Conservation (phyloP, 2,113 vertebrate genomes). For the Labrus mixtus region DNA sequence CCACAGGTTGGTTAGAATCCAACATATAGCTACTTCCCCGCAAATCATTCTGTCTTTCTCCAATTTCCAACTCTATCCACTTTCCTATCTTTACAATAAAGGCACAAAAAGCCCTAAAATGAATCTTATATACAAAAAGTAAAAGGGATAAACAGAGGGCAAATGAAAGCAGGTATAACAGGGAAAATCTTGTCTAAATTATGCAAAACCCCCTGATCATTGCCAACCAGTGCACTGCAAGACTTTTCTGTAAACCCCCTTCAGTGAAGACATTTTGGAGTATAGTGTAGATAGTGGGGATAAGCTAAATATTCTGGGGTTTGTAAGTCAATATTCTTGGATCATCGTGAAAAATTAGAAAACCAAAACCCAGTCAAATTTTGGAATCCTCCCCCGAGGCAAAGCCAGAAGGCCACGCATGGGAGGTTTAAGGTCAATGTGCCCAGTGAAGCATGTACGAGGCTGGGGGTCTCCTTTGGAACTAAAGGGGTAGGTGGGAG, state of each 20-base stretch:
- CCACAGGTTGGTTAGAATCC: too few species aligned
- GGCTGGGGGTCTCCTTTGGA: slow-evolving; percentile 58
- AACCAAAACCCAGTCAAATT: slow-evolving; percentile 16
- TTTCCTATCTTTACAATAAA: too few species aligned
- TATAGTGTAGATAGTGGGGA: too few species aligned
- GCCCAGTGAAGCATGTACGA: slow-evolving; percentile 72
- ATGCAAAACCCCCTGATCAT: too few species aligned
- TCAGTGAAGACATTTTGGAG: background rate
- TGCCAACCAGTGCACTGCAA: background rate
- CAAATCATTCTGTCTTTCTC: too few species aligned
- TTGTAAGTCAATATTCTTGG: slow-evolving; percentile 8
- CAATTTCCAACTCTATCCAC: too few species aligned
- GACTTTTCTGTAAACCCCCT: background rate
- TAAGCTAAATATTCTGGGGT: slow-evolving; percentile 15
- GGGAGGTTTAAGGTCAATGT: slow-evolving; percentile 66
- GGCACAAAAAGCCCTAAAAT: too few species aligned
- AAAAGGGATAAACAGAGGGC: too few species aligned
- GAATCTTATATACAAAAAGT: too few species aligned
- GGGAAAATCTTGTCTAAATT: too few species aligned
- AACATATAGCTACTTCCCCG: too few species aligned
- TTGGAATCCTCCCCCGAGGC: slow-evolving; percentile 42
- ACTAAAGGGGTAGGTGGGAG: slow-evolving; percentile 51
- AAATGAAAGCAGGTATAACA: too few species aligned
- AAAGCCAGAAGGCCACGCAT: slow-evolving; percentile 47
- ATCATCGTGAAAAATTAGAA: background rate